A percentile compares a stretch with the other conserved stretches of the same genome.
These are phyloP conservation scores for Trichechus manatus DNA, from an alignment of 2,113 vertebrate species.

Conservation along the genomic window DNA sequence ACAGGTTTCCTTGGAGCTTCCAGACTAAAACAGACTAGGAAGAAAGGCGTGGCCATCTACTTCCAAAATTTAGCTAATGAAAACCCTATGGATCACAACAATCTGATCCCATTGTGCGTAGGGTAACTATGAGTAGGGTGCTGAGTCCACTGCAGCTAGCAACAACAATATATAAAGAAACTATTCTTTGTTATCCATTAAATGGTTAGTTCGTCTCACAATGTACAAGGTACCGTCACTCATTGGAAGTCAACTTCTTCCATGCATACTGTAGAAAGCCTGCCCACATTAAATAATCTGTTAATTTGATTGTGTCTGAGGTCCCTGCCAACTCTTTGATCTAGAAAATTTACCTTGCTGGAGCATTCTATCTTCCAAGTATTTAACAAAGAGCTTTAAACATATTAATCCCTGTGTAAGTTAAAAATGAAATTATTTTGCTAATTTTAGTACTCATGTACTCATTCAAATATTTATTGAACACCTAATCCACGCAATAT, in stretches of 20 bases:
- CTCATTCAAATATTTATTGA: not conserved
- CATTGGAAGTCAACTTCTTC: not conserved
- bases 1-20: not conserved
- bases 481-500: too few species aligned
- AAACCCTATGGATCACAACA: too few species aligned
- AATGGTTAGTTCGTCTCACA: not conserved
- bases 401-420: not conserved
- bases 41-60: too few species aligned
- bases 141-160: too few species aligned
- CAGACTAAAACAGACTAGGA: not conserved
- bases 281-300: not conserved
- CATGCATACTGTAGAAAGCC: not conserved
- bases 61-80: too few species aligned
- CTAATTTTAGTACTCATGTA: not conserved
- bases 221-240: not conserved
- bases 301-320: not conserved
- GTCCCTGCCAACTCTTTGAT: too few species aligned
- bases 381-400: not conserved
- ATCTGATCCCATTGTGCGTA: too few species aligned
- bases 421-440: constrained; percentile 15
- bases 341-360: not conserved
- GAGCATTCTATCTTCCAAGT: not conserved
- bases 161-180: not conserved
- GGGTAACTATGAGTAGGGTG: too few species aligned
- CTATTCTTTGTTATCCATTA: not conserved